These are phyloP conservation scores for Thalassoma bifasciatum DNA, from an alignment of 2,113 vertebrate genomes.

Conservation along the genomic window DNA sequence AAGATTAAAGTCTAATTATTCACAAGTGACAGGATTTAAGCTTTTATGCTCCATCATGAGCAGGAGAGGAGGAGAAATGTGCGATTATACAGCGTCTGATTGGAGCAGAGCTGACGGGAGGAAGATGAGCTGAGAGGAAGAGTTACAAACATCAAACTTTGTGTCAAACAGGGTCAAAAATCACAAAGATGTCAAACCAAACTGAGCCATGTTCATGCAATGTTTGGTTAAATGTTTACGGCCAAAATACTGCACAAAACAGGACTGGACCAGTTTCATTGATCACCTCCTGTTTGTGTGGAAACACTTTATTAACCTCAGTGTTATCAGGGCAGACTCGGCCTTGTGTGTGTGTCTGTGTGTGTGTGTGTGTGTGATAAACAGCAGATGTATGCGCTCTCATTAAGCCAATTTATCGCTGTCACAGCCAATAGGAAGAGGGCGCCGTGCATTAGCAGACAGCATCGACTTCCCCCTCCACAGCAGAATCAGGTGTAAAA, in stretches of 20 bases:
- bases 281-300: constrained; percentile 24
- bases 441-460: constrained; percentile 52
- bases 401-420: constrained; percentile 76
- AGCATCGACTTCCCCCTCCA: constrained; percentile 32
- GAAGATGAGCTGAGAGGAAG: too few relatives aligned
- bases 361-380: constrained; percentile 73
- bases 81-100: not conserved
- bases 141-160: too few relatives aligned
- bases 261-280: too few relatives aligned
- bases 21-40: constrained; percentile 25
- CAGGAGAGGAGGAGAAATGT: constrained; percentile 20
- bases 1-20: constrained; percentile 42
- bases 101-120: not conserved
- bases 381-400: constrained; percentile 69
- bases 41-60: constrained; percentile 26
- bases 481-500: constrained; percentile 62
- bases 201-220: too few relatives aligned
- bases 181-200: too few relatives aligned
- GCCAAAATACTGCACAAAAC: too few relatives aligned
- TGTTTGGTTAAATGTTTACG: too few relatives aligned
- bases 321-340: constrained; percentile 50
- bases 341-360: too few relatives aligned
- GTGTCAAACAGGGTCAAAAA: too few relatives aligned
- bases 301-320: constrained; percentile 59
- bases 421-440: constrained; percentile 46